Conservation (phyloP, 2,797 vertebrate species). For the Aselliscus stoliczkanus region DNA sequence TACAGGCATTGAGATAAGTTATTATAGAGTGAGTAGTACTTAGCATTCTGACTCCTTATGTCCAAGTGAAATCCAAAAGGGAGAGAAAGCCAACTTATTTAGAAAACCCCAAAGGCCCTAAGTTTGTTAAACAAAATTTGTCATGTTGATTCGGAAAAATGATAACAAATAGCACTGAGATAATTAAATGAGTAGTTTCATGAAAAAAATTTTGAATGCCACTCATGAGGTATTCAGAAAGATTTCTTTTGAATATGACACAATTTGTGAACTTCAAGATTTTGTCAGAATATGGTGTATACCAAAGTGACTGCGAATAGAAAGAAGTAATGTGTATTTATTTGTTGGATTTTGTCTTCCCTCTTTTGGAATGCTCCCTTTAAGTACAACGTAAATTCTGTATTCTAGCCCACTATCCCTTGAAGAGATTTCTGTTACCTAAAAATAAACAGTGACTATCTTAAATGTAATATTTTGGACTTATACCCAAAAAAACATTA, state of each 20-base stretch:
- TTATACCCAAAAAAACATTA: not conserved
- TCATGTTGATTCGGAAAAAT: conserved; percentile 33
- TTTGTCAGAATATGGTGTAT: conserved; percentile 8
- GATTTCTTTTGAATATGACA: conserved; percentile 11
- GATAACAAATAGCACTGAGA: not conserved
- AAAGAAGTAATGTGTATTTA: conserved; percentile 5
- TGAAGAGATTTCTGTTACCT: conserved; percentile 39
- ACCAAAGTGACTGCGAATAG: not conserved
- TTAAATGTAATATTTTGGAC: not conserved
- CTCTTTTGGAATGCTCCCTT: conserved; percentile 16
- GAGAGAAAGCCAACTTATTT: conserved; percentile 5
- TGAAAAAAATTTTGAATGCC: conserved; percentile 31
- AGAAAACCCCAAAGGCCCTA: not conserved
- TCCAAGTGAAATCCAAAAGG: conserved; percentile 5
- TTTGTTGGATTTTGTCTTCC: not conserved
- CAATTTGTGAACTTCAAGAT: conserved; percentile 3
- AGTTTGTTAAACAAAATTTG: not conserved
- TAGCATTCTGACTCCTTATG: not conserved
- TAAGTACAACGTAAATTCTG: not conserved
- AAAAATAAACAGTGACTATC: conserved; percentile 33
- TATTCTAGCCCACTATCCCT: not conserved
- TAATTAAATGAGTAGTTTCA: conserved; percentile 42
- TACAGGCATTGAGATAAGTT: conserved; percentile 22
- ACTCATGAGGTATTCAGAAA: not conserved
- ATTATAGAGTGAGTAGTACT: not conserved